Evolutionary conservation across 2,888 invertebrate genomes (phyloP), one percentile per base, ranked within the genome.

Genomic region (Tetrapedia diversipes): DNA sequence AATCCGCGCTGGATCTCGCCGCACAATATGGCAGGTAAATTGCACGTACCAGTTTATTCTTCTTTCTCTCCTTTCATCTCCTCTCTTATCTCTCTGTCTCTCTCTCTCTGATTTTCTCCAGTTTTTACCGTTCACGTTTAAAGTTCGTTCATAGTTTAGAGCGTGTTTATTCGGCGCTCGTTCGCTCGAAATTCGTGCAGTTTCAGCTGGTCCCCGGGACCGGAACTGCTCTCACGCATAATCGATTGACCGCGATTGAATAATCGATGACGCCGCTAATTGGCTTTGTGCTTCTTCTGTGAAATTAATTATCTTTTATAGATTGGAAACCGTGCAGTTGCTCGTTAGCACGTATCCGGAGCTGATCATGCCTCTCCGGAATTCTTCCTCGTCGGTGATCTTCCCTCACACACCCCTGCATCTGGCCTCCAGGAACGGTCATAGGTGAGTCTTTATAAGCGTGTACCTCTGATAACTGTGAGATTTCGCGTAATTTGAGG

Each of bases 1-100:
- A 98, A 92, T 97, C 98, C 41, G 96, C 98, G 0, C 93, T 99
- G 88, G 99, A 99, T 92, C 94, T 99, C 76, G 98, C 99, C 10
- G 97, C 98, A 64, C 97, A 98, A 92, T 97, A 97, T 92, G 97
- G 97, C 88, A 94, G 95, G 95, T 95, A 91, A 92, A 92, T 90
- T 77, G 72, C 69, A 81, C 61, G 56, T 63, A 53, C 41, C 82
- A 78, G 76, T 65, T 69, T 70, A 61, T 45, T 37, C 59, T 39
- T n/a, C 22, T 8, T 22, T 39, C n/a, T 59, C 75, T 57, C 59
- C 57, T 19, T 45, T 16, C 27, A 8, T 32, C 1, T 24, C 0
- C 37, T 10, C 14, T 27, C 19, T 24, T 43, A 0, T 37, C 37
- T n/a, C 24, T 2, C 8, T 14, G 10, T 16, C 19, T 22, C 19